Conservation (phyloP, 2,888 invertebrate species). For the Scaptomyza reducta region DNA sequence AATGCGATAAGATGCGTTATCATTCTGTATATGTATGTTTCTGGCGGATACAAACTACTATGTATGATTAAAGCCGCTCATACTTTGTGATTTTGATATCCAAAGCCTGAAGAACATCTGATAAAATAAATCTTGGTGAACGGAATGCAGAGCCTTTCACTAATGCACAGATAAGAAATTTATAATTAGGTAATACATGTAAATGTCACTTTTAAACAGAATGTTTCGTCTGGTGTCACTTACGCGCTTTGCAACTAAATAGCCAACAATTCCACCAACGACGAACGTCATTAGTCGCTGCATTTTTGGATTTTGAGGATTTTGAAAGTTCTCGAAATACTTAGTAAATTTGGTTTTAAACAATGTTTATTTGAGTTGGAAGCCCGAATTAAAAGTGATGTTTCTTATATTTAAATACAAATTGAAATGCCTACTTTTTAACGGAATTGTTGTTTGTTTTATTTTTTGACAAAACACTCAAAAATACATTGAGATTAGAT, state of each 20-base stretch:
- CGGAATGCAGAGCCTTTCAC: background rate
- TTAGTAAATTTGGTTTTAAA: background rate
- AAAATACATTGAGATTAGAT: no score
- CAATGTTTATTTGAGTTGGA: background rate
- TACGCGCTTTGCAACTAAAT: background rate
- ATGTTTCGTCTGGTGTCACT: background rate
- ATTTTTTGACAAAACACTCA: no score
- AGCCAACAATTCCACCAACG: conserved; percentile 16
- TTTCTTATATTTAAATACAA: background rate
- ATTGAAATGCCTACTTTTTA: background rate
- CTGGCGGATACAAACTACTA: background rate
- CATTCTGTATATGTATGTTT: background rate
- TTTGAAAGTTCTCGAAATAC: background rate
- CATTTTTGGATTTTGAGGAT: background rate
- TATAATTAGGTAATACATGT: background rate
- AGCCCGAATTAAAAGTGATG: background rate
- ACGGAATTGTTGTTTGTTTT: no score
- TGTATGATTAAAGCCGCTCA: no score
- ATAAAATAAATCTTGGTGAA: no score
- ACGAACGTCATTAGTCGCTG: conserved; percentile 1
- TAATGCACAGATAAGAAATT: background rate
- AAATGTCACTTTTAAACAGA: background rate
- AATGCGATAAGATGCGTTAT: background rate
- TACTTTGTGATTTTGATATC: no score
- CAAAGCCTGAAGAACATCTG: no score